Evolutionary conservation across 2,888 invertebrate species (phyloP).

Genomic region (Oscheius sp.): DNA sequence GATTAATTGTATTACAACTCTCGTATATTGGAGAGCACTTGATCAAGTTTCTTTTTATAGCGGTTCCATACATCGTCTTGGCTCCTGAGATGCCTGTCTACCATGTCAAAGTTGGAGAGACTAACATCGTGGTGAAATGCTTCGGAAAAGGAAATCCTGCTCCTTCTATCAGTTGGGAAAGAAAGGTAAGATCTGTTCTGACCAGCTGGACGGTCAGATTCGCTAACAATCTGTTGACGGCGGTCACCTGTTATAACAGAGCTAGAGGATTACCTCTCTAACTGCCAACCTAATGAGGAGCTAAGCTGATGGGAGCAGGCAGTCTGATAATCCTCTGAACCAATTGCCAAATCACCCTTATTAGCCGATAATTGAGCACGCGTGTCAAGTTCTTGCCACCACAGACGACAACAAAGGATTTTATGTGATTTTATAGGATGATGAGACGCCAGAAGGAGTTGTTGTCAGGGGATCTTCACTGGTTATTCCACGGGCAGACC

Average conservation of each 20-base stretch:
- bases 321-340: constrained; percentile 27
- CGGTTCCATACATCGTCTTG: constrained; percentile 45
- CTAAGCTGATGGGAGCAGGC: constrained; percentile 34
- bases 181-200: constrained; percentile 42
- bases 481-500: constrained; percentile 39
- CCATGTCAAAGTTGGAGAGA: constrained; percentile 48
- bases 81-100: constrained; percentile 46
- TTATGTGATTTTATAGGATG: constrained; percentile 15
- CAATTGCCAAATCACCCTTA: constrained; percentile 31
- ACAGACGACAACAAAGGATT: constrained; percentile 17
- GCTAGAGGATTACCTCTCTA: constrained; percentile 18
- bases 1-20: constrained; percentile 14
- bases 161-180: constrained; percentile 59
- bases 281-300: constrained; percentile 33
- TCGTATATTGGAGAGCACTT: neutral
- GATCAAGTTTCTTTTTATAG: constrained; percentile 38
- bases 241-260: constrained; percentile 27
- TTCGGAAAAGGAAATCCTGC: constrained; percentile 63
- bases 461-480: constrained; percentile 13
- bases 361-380: constrained; percentile 37
- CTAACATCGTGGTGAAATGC: constrained; percentile 56
- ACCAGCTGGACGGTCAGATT: neutral
- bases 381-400: constrained; percentile 20
- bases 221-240: neutral
- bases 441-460: constrained; percentile 22